Evolutionary conservation across 2,113 vertebrate species (phyloP).

Genomic region (Centrocercus urophasianus): DNA sequence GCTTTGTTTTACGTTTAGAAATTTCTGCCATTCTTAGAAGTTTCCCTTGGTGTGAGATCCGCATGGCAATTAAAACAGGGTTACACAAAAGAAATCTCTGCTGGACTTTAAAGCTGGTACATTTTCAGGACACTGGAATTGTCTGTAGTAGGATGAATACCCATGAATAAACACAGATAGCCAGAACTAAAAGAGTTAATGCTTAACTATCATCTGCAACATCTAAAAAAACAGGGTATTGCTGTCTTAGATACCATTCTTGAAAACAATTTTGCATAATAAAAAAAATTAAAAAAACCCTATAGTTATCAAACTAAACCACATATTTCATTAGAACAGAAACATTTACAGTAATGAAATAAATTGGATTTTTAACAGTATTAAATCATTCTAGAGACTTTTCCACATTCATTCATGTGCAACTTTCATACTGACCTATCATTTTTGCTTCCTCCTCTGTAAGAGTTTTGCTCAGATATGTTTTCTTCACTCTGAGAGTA

Average conservation of each 20-base stretch:
- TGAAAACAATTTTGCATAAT: not conserved
- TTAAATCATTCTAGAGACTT: not conserved
- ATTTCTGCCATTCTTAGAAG: not conserved
- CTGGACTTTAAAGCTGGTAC: not conserved
- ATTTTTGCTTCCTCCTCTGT: conserved; percentile 98
- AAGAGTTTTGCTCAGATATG: conserved; percentile 97
- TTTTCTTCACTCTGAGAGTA: conserved; percentile 98
- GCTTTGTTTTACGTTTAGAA: not conserved
- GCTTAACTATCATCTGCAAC: not conserved
- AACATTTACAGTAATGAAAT: not conserved
- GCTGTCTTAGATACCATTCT: not conserved
- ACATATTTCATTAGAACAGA: not conserved
- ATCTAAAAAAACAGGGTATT: not conserved
- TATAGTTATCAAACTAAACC: not conserved
- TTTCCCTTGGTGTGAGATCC: not conserved
- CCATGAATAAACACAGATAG: not conserved
- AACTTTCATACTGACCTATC: conserved; percentile 85
- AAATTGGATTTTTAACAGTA: not conserved
- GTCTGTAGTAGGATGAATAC: not conserved
- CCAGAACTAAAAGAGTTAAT: conserved; percentile 1
- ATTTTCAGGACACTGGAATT: not conserved
- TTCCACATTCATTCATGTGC: not conserved
- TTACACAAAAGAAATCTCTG: not conserved
- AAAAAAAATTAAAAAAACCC: not conserved
- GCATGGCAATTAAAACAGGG: not conserved